A percentile compares a stretch with the other conserved stretches of the same genome.
These are phyloP conservation scores for Pilophorus perplexus DNA, from an alignment of 2,888 invertebrate genomes.

Conservation along the genomic window DNA sequence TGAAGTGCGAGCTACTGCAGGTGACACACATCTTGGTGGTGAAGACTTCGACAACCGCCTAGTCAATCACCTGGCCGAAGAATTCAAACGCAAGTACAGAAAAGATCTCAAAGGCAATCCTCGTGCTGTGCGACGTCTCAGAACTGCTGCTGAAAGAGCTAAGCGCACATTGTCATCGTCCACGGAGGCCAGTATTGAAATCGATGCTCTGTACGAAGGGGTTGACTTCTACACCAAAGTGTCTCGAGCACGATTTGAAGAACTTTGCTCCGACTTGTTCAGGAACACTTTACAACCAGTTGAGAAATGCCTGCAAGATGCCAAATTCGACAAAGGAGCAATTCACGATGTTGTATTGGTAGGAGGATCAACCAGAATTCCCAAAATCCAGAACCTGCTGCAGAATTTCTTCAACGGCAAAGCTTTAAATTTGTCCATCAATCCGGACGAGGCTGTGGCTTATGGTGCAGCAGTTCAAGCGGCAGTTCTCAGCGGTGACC, in stretches of 20 bases:
- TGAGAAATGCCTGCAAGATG: no score
- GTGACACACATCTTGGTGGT: no score
- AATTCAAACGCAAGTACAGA: slow-evolving; percentile 57
- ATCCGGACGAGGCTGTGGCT: slow-evolving; percentile 82
- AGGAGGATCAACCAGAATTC: slow-evolving; percentile 76
- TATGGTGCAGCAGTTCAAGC: slow-evolving; percentile 80
- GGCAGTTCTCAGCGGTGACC: slow-evolving; percentile 74
- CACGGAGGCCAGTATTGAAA: slow-evolving; percentile 74
- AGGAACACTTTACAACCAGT: no score
- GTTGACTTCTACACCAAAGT: slow-evolving; percentile 66
- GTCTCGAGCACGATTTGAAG: slow-evolving; percentile 72
- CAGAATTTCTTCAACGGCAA: no score
- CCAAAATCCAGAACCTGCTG: slow-evolving; percentile 69
- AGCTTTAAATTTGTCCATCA: slow-evolving; percentile 69
- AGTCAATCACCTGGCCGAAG: no score
- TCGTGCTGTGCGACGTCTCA: slow-evolving; percentile 54
- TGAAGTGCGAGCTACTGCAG: no score
- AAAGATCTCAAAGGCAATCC: slow-evolving; percentile 56
- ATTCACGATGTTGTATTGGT: no score
- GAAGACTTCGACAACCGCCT: no score
- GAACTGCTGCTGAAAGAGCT: slow-evolving; percentile 58
- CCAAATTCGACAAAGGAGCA: slow-evolving; percentile 69
- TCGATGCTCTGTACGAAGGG: no score
- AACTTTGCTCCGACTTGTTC: slow-evolving; percentile 69
- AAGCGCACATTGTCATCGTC: slow-evolving; percentile 61